Percentiles rank a stretch among this genome's conserved stretches.
Evolutionary conservation across 2,888 invertebrate species (phyloP).

Genomic region (Palloptera scutellata): DNA sequence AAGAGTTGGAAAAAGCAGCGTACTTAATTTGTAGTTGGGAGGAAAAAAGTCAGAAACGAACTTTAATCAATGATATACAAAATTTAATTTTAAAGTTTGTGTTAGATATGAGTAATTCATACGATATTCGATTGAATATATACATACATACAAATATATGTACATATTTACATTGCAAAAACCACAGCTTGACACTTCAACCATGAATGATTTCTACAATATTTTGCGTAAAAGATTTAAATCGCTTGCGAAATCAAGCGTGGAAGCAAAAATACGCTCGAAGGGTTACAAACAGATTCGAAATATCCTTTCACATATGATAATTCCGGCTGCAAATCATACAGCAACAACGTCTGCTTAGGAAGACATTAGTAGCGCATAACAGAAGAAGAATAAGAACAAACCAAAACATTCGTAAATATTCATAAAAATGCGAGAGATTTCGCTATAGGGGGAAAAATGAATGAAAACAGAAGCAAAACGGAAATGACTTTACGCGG

Average conservation of each 20-base stretch:
- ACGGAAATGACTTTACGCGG: slow-evolving; percentile 17
- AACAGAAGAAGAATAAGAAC: slow-evolving; percentile 15
- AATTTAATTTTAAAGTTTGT: too few relatives aligned
- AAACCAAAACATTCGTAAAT: slow-evolving; percentile 50
- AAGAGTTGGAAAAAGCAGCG: not conserved
- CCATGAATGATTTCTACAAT: slow-evolving; percentile 58
- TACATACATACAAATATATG: not conserved
- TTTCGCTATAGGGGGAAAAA: not conserved
- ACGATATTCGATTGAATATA: too few relatives aligned
- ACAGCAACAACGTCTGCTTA: slow-evolving; percentile 42
- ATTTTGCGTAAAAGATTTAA: slow-evolving; percentile 58
- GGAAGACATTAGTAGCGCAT: slow-evolving; percentile 22
- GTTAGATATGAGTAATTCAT: too few relatives aligned
- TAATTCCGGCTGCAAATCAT: slow-evolving; percentile 47
- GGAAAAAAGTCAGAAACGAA: not conserved
- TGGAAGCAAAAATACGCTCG: slow-evolving; percentile 47
- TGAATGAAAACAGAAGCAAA: not conserved
- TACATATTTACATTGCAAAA: slow-evolving; percentile 26
- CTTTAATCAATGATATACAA: too few relatives aligned
- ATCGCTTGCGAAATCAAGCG: slow-evolving; percentile 48
- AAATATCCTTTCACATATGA: slow-evolving; percentile 60
- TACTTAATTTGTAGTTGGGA: not conserved
- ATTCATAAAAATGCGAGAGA: slow-evolving; percentile 35
- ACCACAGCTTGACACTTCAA: slow-evolving; percentile 34
- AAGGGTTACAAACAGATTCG: slow-evolving; percentile 58